Evolutionary conservation across 2,888 invertebrate genomes (phyloP).

Genomic region (Germaria angustata): DNA sequence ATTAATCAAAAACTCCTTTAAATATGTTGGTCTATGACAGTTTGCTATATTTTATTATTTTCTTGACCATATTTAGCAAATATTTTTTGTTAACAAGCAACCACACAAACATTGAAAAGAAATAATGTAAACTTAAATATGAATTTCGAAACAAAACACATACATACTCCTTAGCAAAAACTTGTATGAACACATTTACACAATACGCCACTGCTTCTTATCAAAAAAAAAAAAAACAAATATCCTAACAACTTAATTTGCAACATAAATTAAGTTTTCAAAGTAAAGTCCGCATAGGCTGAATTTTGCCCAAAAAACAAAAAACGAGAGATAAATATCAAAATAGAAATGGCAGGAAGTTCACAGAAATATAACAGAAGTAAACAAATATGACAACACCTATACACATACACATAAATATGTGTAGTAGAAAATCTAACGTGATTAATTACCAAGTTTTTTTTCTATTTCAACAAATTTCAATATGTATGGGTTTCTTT

Average conservation of each 20-base stretch:
- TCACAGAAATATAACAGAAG: slow-evolving; percentile 11
- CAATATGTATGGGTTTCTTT: too few species aligned
- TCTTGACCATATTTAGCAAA: neutral
- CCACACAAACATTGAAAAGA: neutral
- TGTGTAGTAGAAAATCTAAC: slow-evolving; percentile 7
- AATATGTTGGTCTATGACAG: neutral
- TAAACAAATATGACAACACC: too few species aligned
- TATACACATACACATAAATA: neutral
- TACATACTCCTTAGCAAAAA: neutral
- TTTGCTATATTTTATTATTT: neutral
- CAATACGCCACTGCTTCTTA: neutral
- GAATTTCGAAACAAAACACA: neutral
- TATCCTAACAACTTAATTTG: slow-evolving; percentile 52
- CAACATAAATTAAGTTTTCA: slow-evolving; percentile 38
- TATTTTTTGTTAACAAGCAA: slow-evolving; percentile 19
- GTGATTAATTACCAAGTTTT: slow-evolving; percentile 43
- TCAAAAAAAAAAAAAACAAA: slow-evolving; percentile 31
- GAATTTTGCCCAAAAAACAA: neutral
- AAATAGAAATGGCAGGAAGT: slow-evolving; percentile 10
- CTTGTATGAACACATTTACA: neutral
- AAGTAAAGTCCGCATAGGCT: slow-evolving; percentile 2
- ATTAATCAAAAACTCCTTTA: too few species aligned
- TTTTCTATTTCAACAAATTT: too few species aligned
- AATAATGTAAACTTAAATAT: neutral
- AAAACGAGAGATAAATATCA: neutral